Base-by-base conservation (phyloP, 2,797 vertebrate genomes). In the Picus viridis region DNA sequence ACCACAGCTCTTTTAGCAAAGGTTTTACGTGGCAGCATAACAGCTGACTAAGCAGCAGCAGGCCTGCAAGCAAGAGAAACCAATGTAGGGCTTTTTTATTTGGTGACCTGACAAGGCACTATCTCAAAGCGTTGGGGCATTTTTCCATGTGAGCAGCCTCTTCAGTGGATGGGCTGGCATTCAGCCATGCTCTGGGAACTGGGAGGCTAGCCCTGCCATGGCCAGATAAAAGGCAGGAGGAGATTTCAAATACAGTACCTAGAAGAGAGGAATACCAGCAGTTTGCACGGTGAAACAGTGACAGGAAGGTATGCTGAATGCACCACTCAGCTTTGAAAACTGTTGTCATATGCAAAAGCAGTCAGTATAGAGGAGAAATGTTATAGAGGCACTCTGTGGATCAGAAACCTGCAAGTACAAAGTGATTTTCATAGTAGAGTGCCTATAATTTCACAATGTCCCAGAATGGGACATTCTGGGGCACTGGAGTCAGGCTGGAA, bases 41-140 rank as follows among this genome's bases (percentile, higher is more conserved):
- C 94, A 98, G 98, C 98, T 98, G 98, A 98, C 96, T 98, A 98
- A 98, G 98, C 98, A 97, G 98, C 98, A 97, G 62, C 14, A 72
- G 96, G 94, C 83, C 87, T 68, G 89, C 2, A 15, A 93, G 84
- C 3, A 20, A 88, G 70, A 90, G 87, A 94, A 90, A 92, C 69
- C 88, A 91, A 82, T 74, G 94, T 45, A 34, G 75, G 77, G 73
- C 29, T 49, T 72, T 67, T 39, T 74, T 34, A 57, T 49, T 57
- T 12, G 2, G 81, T 49, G 70, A 26, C 79, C 84, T 89, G 88
- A 92, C 79, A 70, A 72, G 67, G 74, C 77, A 91, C 41, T 16
- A 7, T 81, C 88, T 87, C 79, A 67, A 59, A 90, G 77, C 16
- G 49, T 70, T 67, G 62, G 85, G 65, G 90, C 68, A 61, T 89